phyloP scores from a whole-genome alignment of 1,140 invertebrate species.

The Papilio dardanus region DNA sequence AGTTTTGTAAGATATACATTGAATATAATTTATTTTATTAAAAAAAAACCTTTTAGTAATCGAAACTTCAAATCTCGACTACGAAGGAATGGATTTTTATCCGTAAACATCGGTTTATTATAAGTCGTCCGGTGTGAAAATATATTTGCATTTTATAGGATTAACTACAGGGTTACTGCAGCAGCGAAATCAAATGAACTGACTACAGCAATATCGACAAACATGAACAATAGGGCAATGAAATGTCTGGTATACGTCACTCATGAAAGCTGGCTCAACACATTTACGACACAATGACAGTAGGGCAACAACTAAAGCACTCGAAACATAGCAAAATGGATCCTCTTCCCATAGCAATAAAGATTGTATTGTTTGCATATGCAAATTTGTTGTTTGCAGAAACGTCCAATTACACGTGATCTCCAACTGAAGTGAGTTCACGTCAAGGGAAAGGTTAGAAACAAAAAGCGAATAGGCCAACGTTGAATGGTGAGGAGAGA shows the following conservation, averaged over 20 bases:
- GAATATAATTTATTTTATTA: background rate
- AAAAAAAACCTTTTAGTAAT: too few species aligned
- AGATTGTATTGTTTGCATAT: constrained; percentile 32
- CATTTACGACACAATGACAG: constrained; percentile 70
- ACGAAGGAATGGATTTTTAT: too few species aligned
- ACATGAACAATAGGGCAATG: constrained; percentile 62
- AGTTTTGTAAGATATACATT: background rate
- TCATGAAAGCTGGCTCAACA: constrained; percentile 70
- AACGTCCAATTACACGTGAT: constrained; percentile 51
- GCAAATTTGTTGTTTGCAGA: constrained; percentile 43
- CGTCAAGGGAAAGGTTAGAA: constrained; percentile 27
- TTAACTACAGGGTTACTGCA: background rate
- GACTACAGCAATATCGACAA: constrained; percentile 1
- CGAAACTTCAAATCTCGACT: too few species aligned
- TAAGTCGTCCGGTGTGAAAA: background rate
- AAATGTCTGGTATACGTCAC: constrained; percentile 75
- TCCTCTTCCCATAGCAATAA: constrained; percentile 26
- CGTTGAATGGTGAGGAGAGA: constrained; percentile 50
- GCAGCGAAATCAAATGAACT: background rate
- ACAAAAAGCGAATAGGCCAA: constrained; percentile 46
- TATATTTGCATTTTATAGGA: background rate
- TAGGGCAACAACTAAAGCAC: constrained; percentile 33
- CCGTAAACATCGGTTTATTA: too few species aligned
- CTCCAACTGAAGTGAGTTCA: constrained; percentile 40
- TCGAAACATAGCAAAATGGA: constrained; percentile 11